Base-by-base conservation (phyloP, 2,113 vertebrate genomes). In the Muscicapa adusta region DNA sequence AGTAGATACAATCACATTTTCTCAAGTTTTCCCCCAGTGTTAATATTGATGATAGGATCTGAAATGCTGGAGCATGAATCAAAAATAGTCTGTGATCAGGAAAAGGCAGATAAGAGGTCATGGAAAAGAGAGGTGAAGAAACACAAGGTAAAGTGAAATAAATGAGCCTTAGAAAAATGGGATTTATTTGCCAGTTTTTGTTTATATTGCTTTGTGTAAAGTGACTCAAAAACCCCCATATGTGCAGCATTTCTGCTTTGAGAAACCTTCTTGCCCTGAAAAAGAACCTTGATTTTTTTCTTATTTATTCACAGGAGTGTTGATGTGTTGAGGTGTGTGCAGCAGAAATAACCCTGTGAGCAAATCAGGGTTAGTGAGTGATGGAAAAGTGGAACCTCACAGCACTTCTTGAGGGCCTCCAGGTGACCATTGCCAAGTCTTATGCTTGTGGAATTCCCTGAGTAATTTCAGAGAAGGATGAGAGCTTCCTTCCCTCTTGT, bases 121-220 rank as follows among this genome's bases (percentile, higher is more conserved):
- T 48, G 47, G 65, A 66, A 92, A 86, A 89, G 29, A 47, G n/a
- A 93, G 51, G 62, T 83, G 65, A 80, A 73, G 72, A 74, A 93
- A 60, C 18, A 16, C 7, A 45, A 77, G 89, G 67, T 53, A 31
- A 76, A 88, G n/a, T 12, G 2, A 68, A 94, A 68, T 91, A 93
- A 92, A 65, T 38, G 36, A 75, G 13, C 48, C 28, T 71, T 63
- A 56, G 40, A 31, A 43, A 74, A 56, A 47, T n/a, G 31, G 57
- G 29, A 34, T 88, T 80, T 72, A 40, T 91, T 87, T 80, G 29
- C 45, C 33, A 56, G 26, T 5, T 81, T 83, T 86, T 51, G 33
- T 91, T 89, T 91, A 36, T 57, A 26, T 81, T 51, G 33, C 28
- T 77, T 65, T 53, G 1, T 53, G 50, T 3, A 24, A 50, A 84